phyloP scores from a whole-genome alignment of 2,888 invertebrate genomes.

The Gibbula magus region DNA sequence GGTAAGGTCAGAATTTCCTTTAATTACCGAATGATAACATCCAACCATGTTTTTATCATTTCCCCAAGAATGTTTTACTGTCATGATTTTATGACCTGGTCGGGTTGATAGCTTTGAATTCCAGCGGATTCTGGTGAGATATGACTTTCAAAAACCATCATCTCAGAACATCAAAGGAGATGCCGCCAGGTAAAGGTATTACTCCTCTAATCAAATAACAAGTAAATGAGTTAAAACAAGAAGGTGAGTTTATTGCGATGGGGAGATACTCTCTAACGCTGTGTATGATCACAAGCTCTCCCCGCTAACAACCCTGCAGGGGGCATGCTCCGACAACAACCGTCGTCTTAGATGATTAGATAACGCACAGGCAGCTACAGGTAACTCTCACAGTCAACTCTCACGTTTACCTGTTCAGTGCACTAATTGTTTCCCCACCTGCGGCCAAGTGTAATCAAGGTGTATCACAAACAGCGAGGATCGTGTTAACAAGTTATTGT shows the following conservation, averaged over 20 bases:
- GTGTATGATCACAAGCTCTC: no score
- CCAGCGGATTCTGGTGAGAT: background rate
- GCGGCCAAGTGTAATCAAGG: background rate
- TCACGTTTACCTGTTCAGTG: background rate
- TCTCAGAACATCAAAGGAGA: background rate
- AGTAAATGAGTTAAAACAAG: constrained; percentile 1
- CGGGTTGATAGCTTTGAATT: background rate
- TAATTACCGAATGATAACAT: no score
- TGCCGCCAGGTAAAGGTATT: background rate
- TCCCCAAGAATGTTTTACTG: no score
- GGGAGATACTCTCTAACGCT: background rate
- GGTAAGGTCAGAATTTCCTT: no score
- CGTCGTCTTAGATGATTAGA: background rate
- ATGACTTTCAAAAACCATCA: background rate
- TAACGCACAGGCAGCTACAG: background rate
- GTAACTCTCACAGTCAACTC: background rate
- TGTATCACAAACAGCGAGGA: background rate
- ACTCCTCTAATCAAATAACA: background rate
- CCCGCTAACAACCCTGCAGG: no score
- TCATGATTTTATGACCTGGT: background rate
- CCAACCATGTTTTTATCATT: no score
- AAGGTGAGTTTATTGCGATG: background rate
- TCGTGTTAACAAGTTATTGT: constrained; percentile 8
- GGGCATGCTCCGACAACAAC: background rate
- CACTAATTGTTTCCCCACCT: background rate